Conservation (phyloP, 2,888 invertebrate genomes). For the Atethmia centrago region DNA sequence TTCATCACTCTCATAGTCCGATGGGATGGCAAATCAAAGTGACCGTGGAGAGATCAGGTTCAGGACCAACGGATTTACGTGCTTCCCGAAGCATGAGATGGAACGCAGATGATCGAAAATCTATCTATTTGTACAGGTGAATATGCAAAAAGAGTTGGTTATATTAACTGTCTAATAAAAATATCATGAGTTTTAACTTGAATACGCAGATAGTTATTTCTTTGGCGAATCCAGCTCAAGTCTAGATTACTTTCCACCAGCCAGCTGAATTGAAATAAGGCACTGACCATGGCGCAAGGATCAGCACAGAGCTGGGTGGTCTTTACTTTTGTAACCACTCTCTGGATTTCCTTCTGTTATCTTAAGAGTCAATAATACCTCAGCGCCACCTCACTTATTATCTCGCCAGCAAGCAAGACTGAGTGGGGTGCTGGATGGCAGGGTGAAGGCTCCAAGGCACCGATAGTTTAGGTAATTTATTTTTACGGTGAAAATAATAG, state of each 20-base stretch:
- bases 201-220: not conserved
- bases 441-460: too few relatives aligned
- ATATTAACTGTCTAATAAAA: not conserved
- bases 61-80: not conserved
- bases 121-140: not conserved
- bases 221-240: not conserved
- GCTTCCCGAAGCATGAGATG: not conserved
- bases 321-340: not conserved
- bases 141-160: not conserved
- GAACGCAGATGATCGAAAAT: not conserved
- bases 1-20: not conserved
- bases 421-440: too few relatives aligned
- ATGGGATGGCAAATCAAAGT: not conserved
- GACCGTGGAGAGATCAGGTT: not conserved
- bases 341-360: not conserved
- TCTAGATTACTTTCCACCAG: not conserved
- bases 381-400: too few relatives aligned
- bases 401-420: too few relatives aligned
- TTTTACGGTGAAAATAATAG: too few relatives aligned
- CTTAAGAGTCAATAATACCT: too few relatives aligned
- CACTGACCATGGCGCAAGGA: not conserved
- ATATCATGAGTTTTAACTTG: not conserved
- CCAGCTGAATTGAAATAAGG: not conserved
- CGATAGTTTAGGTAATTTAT: too few relatives aligned
- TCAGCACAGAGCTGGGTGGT: not conserved